Conservation (phyloP, 2,113 vertebrate genomes). For the Erythrolamprus reginae region DNA sequence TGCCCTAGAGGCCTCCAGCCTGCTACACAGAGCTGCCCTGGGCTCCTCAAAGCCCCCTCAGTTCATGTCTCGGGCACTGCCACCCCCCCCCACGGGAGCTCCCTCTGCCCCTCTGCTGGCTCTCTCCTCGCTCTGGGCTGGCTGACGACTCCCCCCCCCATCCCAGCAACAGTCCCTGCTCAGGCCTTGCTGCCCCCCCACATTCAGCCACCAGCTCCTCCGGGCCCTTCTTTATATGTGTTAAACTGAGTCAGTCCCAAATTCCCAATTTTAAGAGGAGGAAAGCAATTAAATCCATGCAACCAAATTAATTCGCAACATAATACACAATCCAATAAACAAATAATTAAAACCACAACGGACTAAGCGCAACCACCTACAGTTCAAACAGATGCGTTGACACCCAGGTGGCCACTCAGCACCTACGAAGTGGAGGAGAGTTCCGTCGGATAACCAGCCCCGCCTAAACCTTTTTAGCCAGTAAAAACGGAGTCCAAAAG, state of each 20-base stretch:
- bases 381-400: background rate
- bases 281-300: background rate
- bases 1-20: background rate
- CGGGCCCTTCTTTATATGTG: background rate
- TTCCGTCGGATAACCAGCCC: no score
- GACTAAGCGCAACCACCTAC: background rate
- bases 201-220: background rate
- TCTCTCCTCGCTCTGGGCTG: accelerated
- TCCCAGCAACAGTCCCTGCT: background rate
- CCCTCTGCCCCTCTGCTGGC: background rate
- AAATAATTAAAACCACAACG: background rate
- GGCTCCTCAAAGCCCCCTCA: background rate
- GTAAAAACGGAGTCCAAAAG: background rate
- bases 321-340: background rate
- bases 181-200: background rate
- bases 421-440: background rate
- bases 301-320: background rate
- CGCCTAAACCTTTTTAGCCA: background rate
- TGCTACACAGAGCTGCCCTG: background rate
- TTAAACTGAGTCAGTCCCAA: background rate
- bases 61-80: background rate
- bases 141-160: background rate
- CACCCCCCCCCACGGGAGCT: background rate
- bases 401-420: background rate
- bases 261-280: background rate